phyloP scores from a whole-genome alignment of 2,797 vertebrate genomes.

The Setipinna tenuifilis region DNA sequence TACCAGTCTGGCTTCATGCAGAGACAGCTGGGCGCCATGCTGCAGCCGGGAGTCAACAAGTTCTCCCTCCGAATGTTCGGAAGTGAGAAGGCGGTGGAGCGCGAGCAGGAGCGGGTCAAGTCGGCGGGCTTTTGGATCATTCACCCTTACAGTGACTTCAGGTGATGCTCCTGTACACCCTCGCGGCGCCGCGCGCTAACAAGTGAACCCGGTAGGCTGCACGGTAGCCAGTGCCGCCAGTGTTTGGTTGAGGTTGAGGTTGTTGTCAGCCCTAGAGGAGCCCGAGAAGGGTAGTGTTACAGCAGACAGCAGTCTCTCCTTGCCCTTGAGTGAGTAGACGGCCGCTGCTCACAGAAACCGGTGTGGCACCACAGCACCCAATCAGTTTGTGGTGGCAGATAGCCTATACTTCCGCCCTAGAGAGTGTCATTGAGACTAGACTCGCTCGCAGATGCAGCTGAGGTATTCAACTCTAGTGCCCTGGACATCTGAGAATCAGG shows the following conservation, averaged over 20 bases:
- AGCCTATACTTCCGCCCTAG: conserved; percentile 17
- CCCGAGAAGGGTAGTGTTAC: conserved; percentile 8
- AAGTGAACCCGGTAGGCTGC: neutral
- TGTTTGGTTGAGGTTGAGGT: neutral
- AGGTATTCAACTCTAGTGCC: neutral
- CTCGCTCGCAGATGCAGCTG: neutral
- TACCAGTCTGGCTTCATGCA: conserved; percentile 96
- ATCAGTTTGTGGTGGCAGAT: conserved; percentile 33
- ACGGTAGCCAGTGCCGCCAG: neutral
- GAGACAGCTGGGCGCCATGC: conserved; percentile 95
- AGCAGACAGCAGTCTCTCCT: conserved; percentile 14
- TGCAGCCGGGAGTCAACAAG: conserved; percentile 99
- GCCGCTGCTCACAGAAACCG: conserved; percentile 9
- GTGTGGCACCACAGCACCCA: neutral
- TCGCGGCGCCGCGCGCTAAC: neutral
- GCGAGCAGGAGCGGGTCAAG: conserved; percentile 95
- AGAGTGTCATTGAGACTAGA: conserved; percentile 38
- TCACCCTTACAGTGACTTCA: conserved; percentile 99
- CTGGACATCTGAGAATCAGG: neutral
- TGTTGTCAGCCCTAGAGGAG: neutral
- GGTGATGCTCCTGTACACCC: conserved; percentile 76
- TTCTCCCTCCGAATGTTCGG: conserved; percentile 99
- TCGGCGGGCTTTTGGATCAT: conserved; percentile 99
- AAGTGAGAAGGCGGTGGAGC: conserved; percentile 97
- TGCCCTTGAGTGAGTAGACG: conserved; percentile 40